These are phyloP conservation scores for Terrapene triunguis DNA, from an alignment of 2,113 vertebrate genomes.

Conservation along the genomic window DNA sequence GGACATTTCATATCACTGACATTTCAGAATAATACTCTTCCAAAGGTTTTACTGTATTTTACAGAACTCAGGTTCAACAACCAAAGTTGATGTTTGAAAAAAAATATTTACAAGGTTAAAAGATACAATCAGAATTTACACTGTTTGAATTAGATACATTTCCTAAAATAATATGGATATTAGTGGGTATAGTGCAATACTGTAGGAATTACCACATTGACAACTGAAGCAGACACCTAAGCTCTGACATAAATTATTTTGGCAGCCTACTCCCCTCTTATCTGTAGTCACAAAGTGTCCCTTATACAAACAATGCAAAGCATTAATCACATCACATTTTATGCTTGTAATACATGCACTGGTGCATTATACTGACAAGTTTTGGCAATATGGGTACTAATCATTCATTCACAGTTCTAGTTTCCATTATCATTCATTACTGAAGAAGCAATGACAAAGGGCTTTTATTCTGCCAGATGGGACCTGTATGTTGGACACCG, in stretches of 20 bases:
- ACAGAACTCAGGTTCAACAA: neutral
- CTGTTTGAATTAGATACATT: neutral
- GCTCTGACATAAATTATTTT: neutral
- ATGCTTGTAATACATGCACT: neutral
- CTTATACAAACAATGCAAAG: constrained; percentile 6
- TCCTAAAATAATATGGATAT: neutral
- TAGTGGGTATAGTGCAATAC: neutral
- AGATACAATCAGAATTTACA: neutral
- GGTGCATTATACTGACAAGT: constrained; percentile 14
- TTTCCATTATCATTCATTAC: constrained; percentile 43
- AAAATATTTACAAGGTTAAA: neutral
- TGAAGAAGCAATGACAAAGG: constrained; percentile 58
- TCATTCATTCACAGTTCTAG: constrained; percentile 34
- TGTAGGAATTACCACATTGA: neutral
- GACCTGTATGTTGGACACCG: constrained; percentile 8
- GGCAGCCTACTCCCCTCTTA: constrained; percentile 39
- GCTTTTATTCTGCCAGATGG: constrained; percentile 37
- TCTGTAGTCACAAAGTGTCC: constrained; percentile 27
- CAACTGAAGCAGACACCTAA: neutral
- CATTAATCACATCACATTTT: constrained; percentile 22
- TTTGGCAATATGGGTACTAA: constrained; percentile 36
- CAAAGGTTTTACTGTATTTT: neutral
- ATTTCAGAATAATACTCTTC: neutral
- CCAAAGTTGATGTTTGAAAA: accelerated
- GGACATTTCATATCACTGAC: neutral